Conservation (phyloP, 2,797 vertebrate species). For the Eospalax fontanierii region DNA sequence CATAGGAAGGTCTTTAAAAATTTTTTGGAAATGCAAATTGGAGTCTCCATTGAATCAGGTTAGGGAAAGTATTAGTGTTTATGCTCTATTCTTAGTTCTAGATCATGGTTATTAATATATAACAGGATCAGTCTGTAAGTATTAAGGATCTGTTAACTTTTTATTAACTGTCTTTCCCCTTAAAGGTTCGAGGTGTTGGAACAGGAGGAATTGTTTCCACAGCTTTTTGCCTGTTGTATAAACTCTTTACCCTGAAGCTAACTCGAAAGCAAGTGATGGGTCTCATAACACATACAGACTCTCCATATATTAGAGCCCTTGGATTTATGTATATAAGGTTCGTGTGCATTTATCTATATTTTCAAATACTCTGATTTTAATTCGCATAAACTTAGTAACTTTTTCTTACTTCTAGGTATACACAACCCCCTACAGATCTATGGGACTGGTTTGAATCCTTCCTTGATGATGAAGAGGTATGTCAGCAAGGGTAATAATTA, state of each 20-base stretch:
- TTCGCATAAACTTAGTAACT: conserved; percentile 70
- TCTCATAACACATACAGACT: conserved; percentile 99
- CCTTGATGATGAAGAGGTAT: conserved; percentile 99
- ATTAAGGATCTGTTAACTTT: conserved; percentile 61
- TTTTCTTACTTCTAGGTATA: conserved; percentile 93
- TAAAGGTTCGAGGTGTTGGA: conserved; percentile 98
- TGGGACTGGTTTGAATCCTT: conserved; percentile 99
- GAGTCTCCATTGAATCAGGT: neutral
- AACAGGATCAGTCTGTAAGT: conserved; percentile 20
- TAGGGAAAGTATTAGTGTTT: conserved; percentile 45
- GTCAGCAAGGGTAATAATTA: conserved; percentile 98
- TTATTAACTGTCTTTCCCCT: conserved; percentile 57
- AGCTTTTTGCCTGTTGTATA: conserved; percentile 99
- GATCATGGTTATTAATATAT: conserved; percentile 48
- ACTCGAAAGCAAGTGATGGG: conserved; percentile 99
- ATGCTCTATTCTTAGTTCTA: neutral
- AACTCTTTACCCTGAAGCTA: conserved; percentile 99
- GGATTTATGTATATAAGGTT: conserved; percentile 99
- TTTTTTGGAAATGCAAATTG: conserved; percentile 14
- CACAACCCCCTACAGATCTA: conserved; percentile 98
- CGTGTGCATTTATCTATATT: conserved; percentile 67
- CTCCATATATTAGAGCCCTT: conserved; percentile 98
- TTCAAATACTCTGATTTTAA: conserved; percentile 27
- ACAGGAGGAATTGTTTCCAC: conserved; percentile 99
- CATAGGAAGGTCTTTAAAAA: conserved; percentile 2